phyloP scores from a whole-genome alignment of 2,888 invertebrate species.

The Merodon equestris region DNA sequence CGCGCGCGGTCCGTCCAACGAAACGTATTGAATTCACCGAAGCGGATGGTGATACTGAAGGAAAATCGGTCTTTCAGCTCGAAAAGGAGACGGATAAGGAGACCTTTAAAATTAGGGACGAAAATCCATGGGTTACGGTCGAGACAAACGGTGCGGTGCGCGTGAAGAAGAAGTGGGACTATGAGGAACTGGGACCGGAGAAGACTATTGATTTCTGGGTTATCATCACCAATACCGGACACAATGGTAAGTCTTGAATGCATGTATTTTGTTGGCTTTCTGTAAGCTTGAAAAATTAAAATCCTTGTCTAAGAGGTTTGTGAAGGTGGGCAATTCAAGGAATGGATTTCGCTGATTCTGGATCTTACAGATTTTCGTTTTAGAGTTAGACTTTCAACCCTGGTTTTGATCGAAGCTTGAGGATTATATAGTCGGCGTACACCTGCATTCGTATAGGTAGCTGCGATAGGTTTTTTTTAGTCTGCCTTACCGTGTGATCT shows the following conservation, averaged over 20 bases:
- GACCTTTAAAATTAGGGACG: conserved; percentile 94
- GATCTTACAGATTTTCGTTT: too few species aligned
- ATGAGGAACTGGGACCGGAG: conserved; percentile 95
- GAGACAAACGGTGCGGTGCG: conserved; percentile 94
- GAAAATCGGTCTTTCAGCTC: conserved; percentile 91
- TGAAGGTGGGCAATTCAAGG: too few species aligned
- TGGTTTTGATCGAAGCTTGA: too few species aligned
- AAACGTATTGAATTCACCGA: conserved; percentile 95
- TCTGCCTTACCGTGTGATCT: too few species aligned
- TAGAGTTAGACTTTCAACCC: too few species aligned
- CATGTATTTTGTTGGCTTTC: too few species aligned
- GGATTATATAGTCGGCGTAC: too few species aligned
- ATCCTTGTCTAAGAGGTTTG: too few species aligned
- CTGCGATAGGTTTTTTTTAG: too few species aligned
- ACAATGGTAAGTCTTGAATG: conserved; percentile 85
- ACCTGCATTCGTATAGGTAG: too few species aligned
- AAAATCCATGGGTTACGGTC: conserved; percentile 96
- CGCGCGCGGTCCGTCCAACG: conserved; percentile 95
- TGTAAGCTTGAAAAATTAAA: too few species aligned
- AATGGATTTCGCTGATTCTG: too few species aligned
- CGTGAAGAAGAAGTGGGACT: conserved; percentile 98
- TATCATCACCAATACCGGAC: conserved; percentile 93
- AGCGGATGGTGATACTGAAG: conserved; percentile 92
- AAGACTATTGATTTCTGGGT: conserved; percentile 98
- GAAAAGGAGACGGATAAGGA: conserved; percentile 95